Percentiles rank a stretch among this genome's conserved stretches.
These are phyloP conservation scores for Hydropotes inermis DNA, from an alignment of 2,113 vertebrate genomes.

Conservation along the genomic window DNA sequence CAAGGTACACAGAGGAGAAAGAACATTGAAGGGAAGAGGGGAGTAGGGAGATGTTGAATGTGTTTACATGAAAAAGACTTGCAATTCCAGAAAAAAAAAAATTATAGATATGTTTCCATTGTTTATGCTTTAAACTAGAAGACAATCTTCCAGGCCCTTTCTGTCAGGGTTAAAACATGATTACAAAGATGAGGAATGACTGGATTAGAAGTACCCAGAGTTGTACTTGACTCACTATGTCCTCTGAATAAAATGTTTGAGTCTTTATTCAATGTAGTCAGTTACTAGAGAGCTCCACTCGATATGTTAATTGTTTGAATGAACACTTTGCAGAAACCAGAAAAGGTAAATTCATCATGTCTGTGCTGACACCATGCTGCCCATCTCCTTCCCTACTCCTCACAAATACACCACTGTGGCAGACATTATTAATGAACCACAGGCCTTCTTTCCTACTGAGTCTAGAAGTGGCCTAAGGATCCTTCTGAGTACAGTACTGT, in stretches of 20 bases:
- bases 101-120: background rate
- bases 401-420: background rate
- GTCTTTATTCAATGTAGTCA: background rate
- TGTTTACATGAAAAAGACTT: background rate
- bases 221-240: background rate
- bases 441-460: background rate
- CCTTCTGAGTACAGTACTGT: background rate
- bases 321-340: conserved; percentile 10
- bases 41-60: too few species aligned
- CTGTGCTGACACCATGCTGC: background rate
- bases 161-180: background rate
- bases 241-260: background rate
- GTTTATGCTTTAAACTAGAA: background rate
- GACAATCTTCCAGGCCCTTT: background rate
- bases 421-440: background rate
- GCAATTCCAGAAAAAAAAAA: background rate
- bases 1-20: background rate
- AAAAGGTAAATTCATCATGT: background rate
- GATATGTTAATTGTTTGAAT: background rate
- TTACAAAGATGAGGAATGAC: background rate
- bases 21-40: background rate
- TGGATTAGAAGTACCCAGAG: background rate
- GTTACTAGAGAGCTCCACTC: background rate
- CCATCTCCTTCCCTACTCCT: background rate
- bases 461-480: background rate